Evolutionary conservation across 2,113 vertebrate genomes (phyloP), one percentile per base, ranked within the genome.

Genomic region (Sphyrna mokarran): DNA sequence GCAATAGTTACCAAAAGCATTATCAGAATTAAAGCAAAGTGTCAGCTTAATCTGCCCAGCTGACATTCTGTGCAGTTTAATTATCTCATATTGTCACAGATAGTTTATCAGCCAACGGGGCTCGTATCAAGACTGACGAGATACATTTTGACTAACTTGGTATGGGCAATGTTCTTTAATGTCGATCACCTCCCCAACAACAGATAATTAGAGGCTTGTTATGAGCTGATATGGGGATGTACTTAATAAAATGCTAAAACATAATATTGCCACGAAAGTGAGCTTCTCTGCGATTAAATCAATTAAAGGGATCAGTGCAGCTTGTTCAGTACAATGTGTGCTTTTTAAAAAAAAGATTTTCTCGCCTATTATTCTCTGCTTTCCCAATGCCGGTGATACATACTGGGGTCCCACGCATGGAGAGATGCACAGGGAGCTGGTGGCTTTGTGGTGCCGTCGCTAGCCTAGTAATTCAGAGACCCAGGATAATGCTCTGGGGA

Each of bases 71-170:
- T 76, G 76, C 96, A 72, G 94, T 96, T 96, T 96, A 97, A 97
- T 97, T 96, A 97, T 96, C 96, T 96, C 96, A 48, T 96, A 96
- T 96, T 96, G 96, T 97, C 96, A 97, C 96, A 96, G 96, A 96
- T 96, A 96, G 94, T 96, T 97, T 96, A 96, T 96, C 95, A 96
- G 89, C 91, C 96, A 95, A 96, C 95, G 96, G 94, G 95, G 96
- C 96, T 69, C 95, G 96, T 33, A 72, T 96, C 96, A 85, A 48
- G 96, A 91, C 96, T 96, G 96, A 96, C 70, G 95, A 95, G 96
- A 95, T 96, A 96, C 96, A 96, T 96, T 96, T 96, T 95, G 95
- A 95, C n/a, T 33, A 96, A 89, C 86, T 72, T 97, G 96, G 96
- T 96, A 69, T 33, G 87, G 83, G 96, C 43, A 43, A 33, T 96